These are phyloP conservation scores for Sapajus apella DNA, from an alignment of 2,113 vertebrate species.

Conservation along the genomic window DNA sequence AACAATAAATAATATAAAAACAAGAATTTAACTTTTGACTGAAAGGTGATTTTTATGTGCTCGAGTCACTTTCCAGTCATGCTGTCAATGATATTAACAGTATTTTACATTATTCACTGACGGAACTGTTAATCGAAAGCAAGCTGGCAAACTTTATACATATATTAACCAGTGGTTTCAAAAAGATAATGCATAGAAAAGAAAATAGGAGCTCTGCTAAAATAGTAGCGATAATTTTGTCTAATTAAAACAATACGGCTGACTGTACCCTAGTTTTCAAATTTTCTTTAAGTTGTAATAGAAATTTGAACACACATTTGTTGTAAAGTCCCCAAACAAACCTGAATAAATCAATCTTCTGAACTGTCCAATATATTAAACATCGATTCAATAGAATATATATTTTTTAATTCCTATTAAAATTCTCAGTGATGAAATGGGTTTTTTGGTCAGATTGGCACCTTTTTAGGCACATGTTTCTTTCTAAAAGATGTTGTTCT, in stretches of 20 bases:
- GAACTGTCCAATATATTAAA: neutral
- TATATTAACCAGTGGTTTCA: neutral
- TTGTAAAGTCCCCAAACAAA: neutral
- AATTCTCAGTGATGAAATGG: neutral
- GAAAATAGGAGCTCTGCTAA: neutral
- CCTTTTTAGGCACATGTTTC: neutral
- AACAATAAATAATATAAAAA: neutral
- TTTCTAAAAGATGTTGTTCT: neutral
- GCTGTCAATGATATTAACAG: neutral
- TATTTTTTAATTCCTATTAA: neutral
- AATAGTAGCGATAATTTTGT: neutral
- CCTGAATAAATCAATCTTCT: constrained; percentile 5
- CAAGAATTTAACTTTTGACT: neutral
- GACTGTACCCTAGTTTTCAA: neutral
- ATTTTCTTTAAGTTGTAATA: neutral
- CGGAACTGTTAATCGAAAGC: constrained; percentile 15
- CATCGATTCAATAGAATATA: neutral
- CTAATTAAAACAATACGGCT: neutral
- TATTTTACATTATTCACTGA: neutral
- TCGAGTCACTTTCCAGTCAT: neutral
- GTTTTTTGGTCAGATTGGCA: neutral
- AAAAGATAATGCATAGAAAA: neutral
- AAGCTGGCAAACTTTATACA: neutral
- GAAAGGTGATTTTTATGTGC: neutral
- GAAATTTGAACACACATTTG: neutral